A percentile compares a stretch with the other conserved stretches of the same genome.
Conservation (phyloP, 2,797 vertebrate species). For the Hippocampus kuda region DNA sequence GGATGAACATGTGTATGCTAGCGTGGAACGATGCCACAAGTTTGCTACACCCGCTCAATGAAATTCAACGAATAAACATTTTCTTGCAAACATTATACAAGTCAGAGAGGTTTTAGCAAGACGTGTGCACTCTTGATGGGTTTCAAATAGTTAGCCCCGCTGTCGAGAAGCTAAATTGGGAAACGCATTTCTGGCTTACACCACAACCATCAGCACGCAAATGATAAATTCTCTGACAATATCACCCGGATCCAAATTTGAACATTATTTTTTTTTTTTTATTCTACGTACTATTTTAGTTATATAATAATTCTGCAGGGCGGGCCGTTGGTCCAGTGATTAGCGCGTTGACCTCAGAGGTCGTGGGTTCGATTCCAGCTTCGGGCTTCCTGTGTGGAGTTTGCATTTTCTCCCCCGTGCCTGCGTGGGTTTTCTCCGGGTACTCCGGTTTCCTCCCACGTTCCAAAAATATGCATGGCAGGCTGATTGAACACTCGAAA, state of each 20-base stretch:
- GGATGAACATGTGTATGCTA: not conserved
- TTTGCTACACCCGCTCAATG: not conserved
- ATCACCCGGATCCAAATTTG: not conserved
- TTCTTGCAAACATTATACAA: not conserved
- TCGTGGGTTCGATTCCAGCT: no score
- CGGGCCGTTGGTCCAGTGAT: no score
- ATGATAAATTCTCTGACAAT: not conserved
- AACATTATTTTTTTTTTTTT: not conserved
- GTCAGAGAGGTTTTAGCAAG: not conserved
- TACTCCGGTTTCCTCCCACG: no score
- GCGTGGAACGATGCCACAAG: not conserved
- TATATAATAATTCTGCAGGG: no score
- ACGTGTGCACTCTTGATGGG: not conserved
- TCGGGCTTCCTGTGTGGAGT: no score
- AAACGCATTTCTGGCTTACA: not conserved
- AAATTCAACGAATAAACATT: not conserved
- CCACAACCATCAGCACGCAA: not conserved
- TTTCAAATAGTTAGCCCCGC: no score
- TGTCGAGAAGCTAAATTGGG: constrained; percentile 3
- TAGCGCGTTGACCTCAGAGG: no score
- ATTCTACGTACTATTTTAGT: not conserved
- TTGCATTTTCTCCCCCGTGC: no score
- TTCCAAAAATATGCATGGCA: no score
- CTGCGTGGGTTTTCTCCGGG: no score
- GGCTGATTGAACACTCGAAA: no score